Evolutionary conservation across 2,113 vertebrate genomes (phyloP).

Genomic region (Gambusia affinis): DNA sequence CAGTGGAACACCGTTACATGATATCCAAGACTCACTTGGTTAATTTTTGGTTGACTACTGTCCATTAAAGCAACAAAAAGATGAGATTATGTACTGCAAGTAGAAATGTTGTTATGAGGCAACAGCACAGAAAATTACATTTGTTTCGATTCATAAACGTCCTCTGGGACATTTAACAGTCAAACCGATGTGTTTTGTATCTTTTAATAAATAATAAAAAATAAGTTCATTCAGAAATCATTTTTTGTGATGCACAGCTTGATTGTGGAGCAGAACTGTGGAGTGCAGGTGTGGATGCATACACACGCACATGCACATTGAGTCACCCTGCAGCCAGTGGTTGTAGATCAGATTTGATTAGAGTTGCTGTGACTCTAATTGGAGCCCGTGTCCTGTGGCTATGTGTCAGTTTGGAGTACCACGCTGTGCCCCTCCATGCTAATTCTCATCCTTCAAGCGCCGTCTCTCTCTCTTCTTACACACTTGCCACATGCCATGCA

Average conservation of each 20-base stretch:
- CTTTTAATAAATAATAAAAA: not conserved
- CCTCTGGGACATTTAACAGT: constrained; percentile 21
- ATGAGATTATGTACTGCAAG: constrained; percentile 49
- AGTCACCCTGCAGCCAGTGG: constrained; percentile 48
- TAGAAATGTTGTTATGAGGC: constrained; percentile 56
- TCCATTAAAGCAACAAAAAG: constrained; percentile 36
- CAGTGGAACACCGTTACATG: constrained; percentile 23
- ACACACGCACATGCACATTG: not conserved
- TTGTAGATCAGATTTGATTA: constrained; percentile 75
- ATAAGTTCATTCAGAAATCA: not conserved
- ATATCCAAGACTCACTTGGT: constrained; percentile 58
- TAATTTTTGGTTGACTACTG: constrained; percentile 62
- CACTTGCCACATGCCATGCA: not conserved
- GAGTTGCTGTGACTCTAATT: constrained; percentile 68
- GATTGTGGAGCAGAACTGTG: constrained; percentile 3
- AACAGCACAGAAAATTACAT: constrained; percentile 55
- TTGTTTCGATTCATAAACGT: constrained; percentile 53
- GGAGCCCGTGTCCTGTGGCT: constrained; percentile 65
- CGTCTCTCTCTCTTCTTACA: constrained; percentile 5
- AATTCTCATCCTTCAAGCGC: constrained; percentile 18
- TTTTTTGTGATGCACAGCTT: constrained; percentile 1
- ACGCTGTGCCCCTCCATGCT: constrained; percentile 45
- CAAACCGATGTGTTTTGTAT: not conserved
- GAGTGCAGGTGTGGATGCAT: constrained; percentile 27
- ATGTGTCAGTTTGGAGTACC: constrained; percentile 58